A percentile compares a stretch with the other conserved stretches of the same genome.
phyloP scores from a whole-genome alignment of 2,797 vertebrate genomes.

The Sebastes itinus region DNA sequence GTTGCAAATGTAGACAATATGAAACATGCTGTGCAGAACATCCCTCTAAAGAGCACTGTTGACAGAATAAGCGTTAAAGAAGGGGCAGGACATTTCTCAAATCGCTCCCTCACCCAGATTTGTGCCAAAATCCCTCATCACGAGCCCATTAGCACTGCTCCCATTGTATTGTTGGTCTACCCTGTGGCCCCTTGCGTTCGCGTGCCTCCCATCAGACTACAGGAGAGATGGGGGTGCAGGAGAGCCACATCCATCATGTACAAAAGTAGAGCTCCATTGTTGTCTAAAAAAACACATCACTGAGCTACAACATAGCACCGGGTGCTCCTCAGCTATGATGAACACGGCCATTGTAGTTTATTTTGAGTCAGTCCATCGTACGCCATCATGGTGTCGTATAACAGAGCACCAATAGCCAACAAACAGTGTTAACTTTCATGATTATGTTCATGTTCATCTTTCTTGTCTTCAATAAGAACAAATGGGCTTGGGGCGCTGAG shows the following conservation, averaged over 20 bases:
- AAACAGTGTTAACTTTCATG: background rate
- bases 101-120: slow-evolving; percentile 24
- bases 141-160: slow-evolving; percentile 30
- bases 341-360: background rate
- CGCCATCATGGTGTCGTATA: background rate
- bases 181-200: slow-evolving; percentile 14
- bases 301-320: background rate
- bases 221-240: slow-evolving; percentile 22
- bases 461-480: background rate
- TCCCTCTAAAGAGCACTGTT: slow-evolving; percentile 17
- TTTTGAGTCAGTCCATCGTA: background rate
- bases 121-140: slow-evolving; percentile 11
- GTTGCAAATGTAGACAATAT: slow-evolving; percentile 7
- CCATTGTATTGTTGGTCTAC: slow-evolving; percentile 26
- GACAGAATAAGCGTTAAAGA: slow-evolving; percentile 3
- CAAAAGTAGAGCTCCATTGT: background rate
- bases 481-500: background rate
- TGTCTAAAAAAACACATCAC: background rate
- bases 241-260: slow-evolving; percentile 42
- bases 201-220: slow-evolving; percentile 26
- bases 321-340: background rate
- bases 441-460: background rate
- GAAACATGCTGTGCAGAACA: background rate
- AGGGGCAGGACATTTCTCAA: slow-evolving; percentile 32
- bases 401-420: background rate